Conservation (phyloP, 2,113 vertebrate species). For the Meleagris gallopavo region DNA sequence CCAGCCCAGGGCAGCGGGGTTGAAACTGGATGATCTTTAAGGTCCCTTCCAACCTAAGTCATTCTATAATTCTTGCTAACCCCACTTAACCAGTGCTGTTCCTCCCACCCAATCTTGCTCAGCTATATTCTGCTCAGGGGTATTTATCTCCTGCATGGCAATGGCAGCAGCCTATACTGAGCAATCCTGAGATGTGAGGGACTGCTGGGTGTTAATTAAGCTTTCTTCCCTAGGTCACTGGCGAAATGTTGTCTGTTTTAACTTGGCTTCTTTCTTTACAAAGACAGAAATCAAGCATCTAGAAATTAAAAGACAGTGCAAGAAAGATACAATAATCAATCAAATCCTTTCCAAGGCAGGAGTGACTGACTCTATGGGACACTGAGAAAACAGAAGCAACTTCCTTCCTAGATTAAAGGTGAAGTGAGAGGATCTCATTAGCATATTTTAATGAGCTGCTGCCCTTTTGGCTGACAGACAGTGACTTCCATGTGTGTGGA, state of each 20-base stretch:
- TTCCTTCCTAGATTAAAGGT: background rate
- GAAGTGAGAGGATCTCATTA: background rate
- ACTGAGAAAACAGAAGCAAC: background rate
- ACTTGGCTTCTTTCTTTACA: background rate
- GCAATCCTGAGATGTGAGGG: background rate
- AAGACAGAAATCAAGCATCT: background rate
- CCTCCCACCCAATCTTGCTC: fast-evolving
- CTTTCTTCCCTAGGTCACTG: background rate
- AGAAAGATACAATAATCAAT: background rate
- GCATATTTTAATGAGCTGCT: background rate
- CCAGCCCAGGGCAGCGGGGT: too few relatives aligned
- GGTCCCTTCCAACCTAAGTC: too few relatives aligned
- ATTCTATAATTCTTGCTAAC: too few relatives aligned
- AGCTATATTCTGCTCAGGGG: background rate
- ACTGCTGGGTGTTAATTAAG: background rate
- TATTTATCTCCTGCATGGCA: fast-evolving
- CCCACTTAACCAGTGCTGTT: background rate
- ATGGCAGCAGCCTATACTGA: background rate
- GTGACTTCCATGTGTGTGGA: background rate
- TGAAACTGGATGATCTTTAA: too few relatives aligned
- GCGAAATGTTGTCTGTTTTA: background rate
- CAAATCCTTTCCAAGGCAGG: background rate
- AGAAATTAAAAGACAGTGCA: background rate
- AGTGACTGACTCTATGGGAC: background rate
- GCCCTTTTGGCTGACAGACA: background rate